Base-by-base conservation (phyloP, 1,140 invertebrate species). In the Ruditapes philippinarum region DNA sequence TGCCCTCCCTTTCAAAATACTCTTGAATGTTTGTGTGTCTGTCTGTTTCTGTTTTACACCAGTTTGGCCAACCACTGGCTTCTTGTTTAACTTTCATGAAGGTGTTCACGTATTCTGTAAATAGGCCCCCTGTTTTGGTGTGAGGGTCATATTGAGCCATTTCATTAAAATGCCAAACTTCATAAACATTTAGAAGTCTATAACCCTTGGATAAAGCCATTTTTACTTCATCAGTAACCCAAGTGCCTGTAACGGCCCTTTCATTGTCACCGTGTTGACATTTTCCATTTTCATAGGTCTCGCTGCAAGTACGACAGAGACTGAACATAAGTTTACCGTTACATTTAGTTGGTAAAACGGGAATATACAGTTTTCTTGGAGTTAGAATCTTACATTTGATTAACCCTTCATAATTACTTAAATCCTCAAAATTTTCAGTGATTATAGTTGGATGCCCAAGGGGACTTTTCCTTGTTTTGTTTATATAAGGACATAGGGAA, bases 21-120 rank as follows among this genome's bases (percentile, higher is more conserved):
- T n/a, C n/a, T n/a, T 19, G 7, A 3, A 96, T 91, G 83, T 95
- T 96, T 92, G 62, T 65, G 0, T 51, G 14, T 31, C 45, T 65
- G 42, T 89, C 82, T 36, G 0, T 2, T 0, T 89, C 90, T 11
- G 90, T 92, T n/a, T 65, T 65, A n/a, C n/a, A n/a, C n/a, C n/a
- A n/a, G n/a, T n/a, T n/a, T n/a, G n/a, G n/a, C n/a, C n/a, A n/a
- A n/a, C 81, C 90, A 31, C 68, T 86, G 1, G 85, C 40, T 85
- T 93, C 89, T 81, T 92, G 91, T 78, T 93, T 93, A 70, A 90
- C 76, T 51, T 92, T 91, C 51, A 93, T 49, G 81, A 89, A 93
- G 17, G 83, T 82, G 45, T 93, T 85, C 3, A 93, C 89, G 68
- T 91, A 91, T 17, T 76, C 57, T 9, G 49, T 28, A 73, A n/a